Percentiles rank a stretch among this genome's conserved stretches.
Conservation (phyloP, 92 coral and sea anemone genomes). For the Montipora capitata region DNA sequence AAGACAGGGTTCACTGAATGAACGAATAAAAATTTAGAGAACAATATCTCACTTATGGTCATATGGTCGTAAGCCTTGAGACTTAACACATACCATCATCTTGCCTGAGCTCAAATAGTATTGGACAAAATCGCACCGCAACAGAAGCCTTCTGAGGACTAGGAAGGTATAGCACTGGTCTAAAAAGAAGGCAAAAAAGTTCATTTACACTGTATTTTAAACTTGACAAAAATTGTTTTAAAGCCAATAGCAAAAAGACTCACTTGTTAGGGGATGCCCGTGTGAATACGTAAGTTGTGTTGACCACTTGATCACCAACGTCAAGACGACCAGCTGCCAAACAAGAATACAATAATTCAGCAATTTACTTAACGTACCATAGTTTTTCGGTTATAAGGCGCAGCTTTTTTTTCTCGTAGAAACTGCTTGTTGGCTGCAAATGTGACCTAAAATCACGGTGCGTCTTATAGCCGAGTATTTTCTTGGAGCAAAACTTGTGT, state of each 20-base stretch:
- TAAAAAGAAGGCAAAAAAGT: conserved; percentile 21
- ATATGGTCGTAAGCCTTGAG: neutral
- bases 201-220: neutral
- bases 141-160: conserved; percentile 96
- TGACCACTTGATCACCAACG: conserved; percentile 79
- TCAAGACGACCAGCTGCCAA: conserved; percentile 92
- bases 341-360: neutral
- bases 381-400: no score
- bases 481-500: no score
- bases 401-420: no score
- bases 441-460: no score
- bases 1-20: no score
- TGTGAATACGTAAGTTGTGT: conserved; percentile 95
- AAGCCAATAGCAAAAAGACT: conserved; percentile 23
- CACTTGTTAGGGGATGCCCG: conserved; percentile 96
- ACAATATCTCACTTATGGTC: neutral
- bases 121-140: conserved; percentile 95
- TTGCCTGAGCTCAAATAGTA: conserved; percentile 85
- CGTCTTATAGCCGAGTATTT: no score
- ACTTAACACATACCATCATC: conserved; percentile 47
- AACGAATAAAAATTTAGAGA: no score
- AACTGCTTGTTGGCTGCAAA: no score
- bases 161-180: conserved; percentile 95
- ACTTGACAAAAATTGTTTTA: neutral
- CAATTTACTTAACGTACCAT: neutral